Evolutionary conservation across 1,140 invertebrate genomes (phyloP).

Genomic region (Drosophila punjabiensis): DNA sequence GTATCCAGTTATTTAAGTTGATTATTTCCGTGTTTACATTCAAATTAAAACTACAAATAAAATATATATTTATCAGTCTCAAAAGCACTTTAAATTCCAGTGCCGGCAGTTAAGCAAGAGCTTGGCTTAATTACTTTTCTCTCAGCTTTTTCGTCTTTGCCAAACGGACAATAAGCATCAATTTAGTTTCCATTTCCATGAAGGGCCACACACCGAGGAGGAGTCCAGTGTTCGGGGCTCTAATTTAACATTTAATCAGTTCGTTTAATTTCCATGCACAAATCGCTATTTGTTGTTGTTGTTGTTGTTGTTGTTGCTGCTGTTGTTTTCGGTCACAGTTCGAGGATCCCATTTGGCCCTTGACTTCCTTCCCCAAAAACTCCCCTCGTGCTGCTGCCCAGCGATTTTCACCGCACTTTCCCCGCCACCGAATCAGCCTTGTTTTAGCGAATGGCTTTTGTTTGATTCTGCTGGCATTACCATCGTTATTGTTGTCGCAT

Average conservation of each 20-base stretch:
- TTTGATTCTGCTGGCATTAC: slow-evolving; percentile 49
- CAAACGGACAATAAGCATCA: slow-evolving; percentile 34
- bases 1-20: not conserved
- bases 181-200: slow-evolving; percentile 27
- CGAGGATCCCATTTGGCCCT: slow-evolving; percentile 32
- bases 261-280: slow-evolving; percentile 70
- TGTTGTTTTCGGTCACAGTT: slow-evolving; percentile 53
- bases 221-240: slow-evolving; percentile 12
- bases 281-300: slow-evolving; percentile 48
- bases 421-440: not conserved
- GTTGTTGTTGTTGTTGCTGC: slow-evolving; percentile 29
- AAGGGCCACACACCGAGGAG: not conserved
- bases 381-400: not conserved
- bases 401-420: not conserved
- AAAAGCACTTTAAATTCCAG: not conserved
- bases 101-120: slow-evolving; percentile 20
- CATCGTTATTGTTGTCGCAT: slow-evolving; percentile 69
- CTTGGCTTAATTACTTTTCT: slow-evolving; percentile 30
- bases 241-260: slow-evolving; percentile 76
- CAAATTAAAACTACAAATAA: not conserved
- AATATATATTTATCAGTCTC: not conserved
- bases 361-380: slow-evolving; percentile 6
- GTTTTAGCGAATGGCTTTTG: slow-evolving; percentile 34
- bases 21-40: slow-evolving; percentile 1
- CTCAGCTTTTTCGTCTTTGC: slow-evolving; percentile 11